Percentiles rank a stretch among this genome's conserved stretches.
These are phyloP conservation scores for Pygocentrus nattereri DNA, from an alignment of 2,797 vertebrate genomes.

Conservation along the genomic window DNA sequence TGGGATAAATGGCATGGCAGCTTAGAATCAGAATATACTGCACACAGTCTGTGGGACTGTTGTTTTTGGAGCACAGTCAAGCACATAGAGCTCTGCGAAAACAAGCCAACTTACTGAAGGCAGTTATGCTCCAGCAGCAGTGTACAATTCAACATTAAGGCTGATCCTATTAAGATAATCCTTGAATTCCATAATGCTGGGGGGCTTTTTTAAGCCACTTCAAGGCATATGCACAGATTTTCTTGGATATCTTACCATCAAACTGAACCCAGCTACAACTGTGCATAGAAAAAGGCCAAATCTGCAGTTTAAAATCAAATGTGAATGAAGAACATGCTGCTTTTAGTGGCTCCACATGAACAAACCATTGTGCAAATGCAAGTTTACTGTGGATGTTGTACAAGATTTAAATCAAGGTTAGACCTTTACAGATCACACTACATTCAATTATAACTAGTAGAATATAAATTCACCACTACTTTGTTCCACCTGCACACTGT, in stretches of 20 bases:
- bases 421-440: not conserved
- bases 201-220: not conserved
- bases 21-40: conserved; percentile 26
- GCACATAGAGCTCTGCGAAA: conserved; percentile 35
- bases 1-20: conserved; percentile 21
- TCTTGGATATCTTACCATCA: not conserved
- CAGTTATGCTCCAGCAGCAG: conserved; percentile 37
- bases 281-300: not conserved
- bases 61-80: conserved; percentile 42
- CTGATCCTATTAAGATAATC: conserved; percentile 78
- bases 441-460: not conserved
- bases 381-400: not conserved
- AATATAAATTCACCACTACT: not conserved
- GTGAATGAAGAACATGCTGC: not conserved
- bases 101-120: conserved; percentile 4
- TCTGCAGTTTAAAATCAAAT: not conserved
- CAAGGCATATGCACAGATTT: not conserved
- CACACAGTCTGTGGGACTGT: conserved; percentile 18
- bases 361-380: not conserved
- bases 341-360: not conserved
- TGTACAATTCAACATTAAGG: conserved; percentile 57
- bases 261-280: not conserved
- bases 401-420: not conserved
- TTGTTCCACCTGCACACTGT: conserved; percentile 29
- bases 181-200: conserved; percentile 60